Evolutionary conservation across 1,140 invertebrate species (phyloP).

Genomic region (Drosophila ercepeae): DNA sequence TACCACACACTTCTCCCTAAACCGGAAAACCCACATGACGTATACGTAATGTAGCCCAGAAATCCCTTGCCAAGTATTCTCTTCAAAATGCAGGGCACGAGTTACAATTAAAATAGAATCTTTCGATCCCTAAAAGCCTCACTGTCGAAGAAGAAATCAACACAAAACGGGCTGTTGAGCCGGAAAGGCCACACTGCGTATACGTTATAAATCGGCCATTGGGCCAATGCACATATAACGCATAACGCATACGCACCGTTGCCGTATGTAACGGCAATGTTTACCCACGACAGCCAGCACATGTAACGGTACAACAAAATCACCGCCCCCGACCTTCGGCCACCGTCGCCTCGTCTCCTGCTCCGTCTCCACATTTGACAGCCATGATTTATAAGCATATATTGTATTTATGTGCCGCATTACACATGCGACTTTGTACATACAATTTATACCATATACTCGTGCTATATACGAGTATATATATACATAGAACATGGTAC

Average conservation of each 20-base stretch:
- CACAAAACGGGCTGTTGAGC: neutral
- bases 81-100: no score
- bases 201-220: conserved; percentile 23
- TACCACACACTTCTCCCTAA: no score
- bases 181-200: conserved; percentile 31
- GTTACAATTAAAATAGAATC: no score
- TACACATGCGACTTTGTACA: neutral
- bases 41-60: no score
- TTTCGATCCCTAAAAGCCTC: no score
- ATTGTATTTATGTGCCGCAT: conserved; percentile 32
- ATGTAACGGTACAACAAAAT: conserved; percentile 40
- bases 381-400: conserved; percentile 39
- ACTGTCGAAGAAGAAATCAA: no score
- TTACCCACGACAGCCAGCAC: conserved; percentile 34
- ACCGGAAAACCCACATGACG: no score
- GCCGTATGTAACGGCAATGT: conserved; percentile 32
- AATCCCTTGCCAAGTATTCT: no score
- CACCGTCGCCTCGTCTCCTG: neutral
- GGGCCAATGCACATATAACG: conserved; percentile 2
- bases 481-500: neutral
- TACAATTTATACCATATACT: neutral
- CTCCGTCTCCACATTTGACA: conserved; percentile 20
- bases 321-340: conserved; percentile 18
- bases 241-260: conserved; percentile 36
- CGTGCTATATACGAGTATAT: neutral